phyloP scores from a whole-genome alignment of 2,888 invertebrate species.

The Synanthedon andrenaeformis region DNA sequence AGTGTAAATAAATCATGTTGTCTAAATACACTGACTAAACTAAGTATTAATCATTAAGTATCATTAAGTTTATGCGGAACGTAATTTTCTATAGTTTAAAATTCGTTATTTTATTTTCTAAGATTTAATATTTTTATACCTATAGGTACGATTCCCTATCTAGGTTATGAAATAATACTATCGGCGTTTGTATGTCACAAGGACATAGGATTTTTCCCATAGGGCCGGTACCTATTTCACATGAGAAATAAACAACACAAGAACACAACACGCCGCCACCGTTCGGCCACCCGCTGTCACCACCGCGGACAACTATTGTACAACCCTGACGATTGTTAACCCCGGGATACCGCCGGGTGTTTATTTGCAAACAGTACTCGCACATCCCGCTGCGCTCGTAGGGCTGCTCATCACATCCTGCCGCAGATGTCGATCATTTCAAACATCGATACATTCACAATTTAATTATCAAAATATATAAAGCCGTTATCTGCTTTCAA shows the following conservation, averaged over 20 bases:
- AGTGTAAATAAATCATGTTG: too few relatives aligned
- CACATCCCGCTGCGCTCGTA: conserved; percentile 36
- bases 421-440: neutral
- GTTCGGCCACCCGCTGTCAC: conserved; percentile 7
- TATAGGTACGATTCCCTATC: too few relatives aligned
- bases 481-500: too few relatives aligned
- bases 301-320: conserved; percentile 37
- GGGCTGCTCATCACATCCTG: too few relatives aligned
- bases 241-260: conserved; percentile 35
- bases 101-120: too few relatives aligned
- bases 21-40: too few relatives aligned
- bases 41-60: too few relatives aligned
- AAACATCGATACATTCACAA: neutral
- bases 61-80: too few relatives aligned
- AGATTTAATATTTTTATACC: too few relatives aligned
- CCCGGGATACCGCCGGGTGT: conserved; percentile 51
- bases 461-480: too few relatives aligned
- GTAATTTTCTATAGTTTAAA: too few relatives aligned
- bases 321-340: conserved; percentile 24
- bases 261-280: conserved; percentile 4
- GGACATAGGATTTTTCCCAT: conserved; percentile 14
- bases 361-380: conserved; percentile 64
- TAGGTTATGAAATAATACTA: neutral
- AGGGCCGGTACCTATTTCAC: conserved; percentile 38
- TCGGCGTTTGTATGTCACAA: neutral